Evolutionary conservation across 2,113 vertebrate genomes (phyloP).

Genomic region (Malurus elegans): DNA sequence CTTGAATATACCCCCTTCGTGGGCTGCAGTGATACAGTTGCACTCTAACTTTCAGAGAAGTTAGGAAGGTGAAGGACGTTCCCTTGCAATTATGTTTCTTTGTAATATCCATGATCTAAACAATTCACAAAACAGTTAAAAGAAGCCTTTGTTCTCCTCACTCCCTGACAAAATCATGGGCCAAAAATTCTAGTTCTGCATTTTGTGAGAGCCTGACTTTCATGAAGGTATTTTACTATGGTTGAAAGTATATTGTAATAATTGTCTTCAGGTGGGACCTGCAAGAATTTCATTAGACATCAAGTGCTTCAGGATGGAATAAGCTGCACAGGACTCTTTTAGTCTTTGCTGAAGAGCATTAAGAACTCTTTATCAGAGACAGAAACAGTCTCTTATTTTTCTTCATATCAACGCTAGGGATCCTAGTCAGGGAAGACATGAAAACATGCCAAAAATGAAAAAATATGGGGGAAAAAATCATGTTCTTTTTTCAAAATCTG

Average conservation of each 20-base stretch:
- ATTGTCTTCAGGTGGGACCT: neutral
- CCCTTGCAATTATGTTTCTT: rapidly evolving
- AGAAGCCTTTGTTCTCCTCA: neutral
- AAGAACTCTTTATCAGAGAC: neutral
- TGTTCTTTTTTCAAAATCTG: neutral
- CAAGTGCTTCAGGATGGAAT: neutral
- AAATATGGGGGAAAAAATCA: neutral
- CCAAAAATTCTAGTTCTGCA: neutral
- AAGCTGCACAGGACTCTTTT: neutral
- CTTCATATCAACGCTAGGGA: neutral
- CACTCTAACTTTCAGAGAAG: neutral
- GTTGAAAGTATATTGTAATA: neutral
- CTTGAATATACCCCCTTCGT: neutral
- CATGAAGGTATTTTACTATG: neutral
- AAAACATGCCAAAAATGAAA: neutral
- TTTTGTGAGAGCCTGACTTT: neutral
- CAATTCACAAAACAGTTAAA: neutral
- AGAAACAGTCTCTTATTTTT: neutral
- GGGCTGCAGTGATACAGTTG: neutral
- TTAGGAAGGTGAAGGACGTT: neutral
- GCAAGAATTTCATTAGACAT: neutral
- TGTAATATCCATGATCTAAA: neutral
- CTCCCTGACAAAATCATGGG: rapidly evolving
- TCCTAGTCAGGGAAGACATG: neutral
- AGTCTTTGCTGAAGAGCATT: neutral